Base-by-base conservation (phyloP, 2,113 vertebrate genomes). In the Turnix velox region DNA sequence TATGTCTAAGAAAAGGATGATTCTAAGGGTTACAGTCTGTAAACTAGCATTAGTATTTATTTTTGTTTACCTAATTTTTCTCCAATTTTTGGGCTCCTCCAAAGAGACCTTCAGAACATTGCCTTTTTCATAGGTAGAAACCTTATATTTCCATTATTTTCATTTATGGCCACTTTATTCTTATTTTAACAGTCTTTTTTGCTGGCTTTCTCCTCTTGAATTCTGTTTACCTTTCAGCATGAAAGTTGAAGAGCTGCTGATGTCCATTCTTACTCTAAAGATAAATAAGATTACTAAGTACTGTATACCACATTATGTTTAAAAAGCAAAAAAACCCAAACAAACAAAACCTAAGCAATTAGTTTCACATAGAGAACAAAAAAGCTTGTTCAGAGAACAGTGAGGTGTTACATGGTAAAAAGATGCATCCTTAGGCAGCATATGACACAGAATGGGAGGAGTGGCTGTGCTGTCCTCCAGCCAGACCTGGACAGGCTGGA, bases 251-350 rank as follows among this genome's bases (percentile, higher is more conserved):
- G 16, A 57, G 25, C 8, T 79, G 20, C 40, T 63, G 58, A 40
- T 87, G 57, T 43, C 69, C 45, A 7, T 79, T 63, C 65, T 14
- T 15, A 22, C 37, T 74, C 52, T 33, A 52, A 81, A 78, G 40
- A 52, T 2, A 1, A 0, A 0, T 18, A 30, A 31, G 24, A 28
- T 51, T 62, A 71, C 15, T 7, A 74, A 45, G n/a, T 22, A 17
- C 3, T 23, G 5, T 23, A 76, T 62, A 35, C 18, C 7, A 12
- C 19, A 57, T 31, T 49, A 42, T 17, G 5, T 14, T 14, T 65
- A 27, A 0, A 46, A 76, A 62, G 30, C 13, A 18, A 51, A 51
- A 71, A 54, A n/a, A n/a, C n/a, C n/a, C n/a, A n/a, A n/a, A n/a
- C n/a, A n/a, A n/a, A n/a, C n/a, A n/a, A n/a, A n/a, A n/a, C n/a